A percentile compares a stretch with the other conserved stretches of the same genome.
These are phyloP conservation scores for Whitmania pigra DNA, from an alignment of 1,140 invertebrate species.

Conservation along the genomic window DNA sequence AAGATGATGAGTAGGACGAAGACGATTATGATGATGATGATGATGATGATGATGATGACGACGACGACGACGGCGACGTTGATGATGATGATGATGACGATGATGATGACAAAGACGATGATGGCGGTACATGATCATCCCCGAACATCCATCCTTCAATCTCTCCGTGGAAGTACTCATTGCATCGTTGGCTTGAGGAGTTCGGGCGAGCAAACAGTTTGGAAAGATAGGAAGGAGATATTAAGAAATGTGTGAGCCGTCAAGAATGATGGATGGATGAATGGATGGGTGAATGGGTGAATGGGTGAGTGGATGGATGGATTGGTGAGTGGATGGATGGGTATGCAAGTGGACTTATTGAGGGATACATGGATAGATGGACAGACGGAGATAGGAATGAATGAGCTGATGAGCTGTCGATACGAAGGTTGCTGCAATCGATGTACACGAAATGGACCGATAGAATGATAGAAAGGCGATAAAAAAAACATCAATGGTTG, in stretches of 20 bases:
- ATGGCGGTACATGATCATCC: slow-evolving; percentile 4
- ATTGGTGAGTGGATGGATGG: too few relatives aligned
- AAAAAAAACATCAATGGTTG: too few relatives aligned
- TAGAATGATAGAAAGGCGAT: too few relatives aligned
- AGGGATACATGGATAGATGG: too few relatives aligned
- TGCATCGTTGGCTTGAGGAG: not conserved
- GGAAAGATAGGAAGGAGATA: not conserved
- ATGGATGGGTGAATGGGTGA: not conserved
- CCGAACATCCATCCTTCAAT: not conserved
- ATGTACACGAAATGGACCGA: too few relatives aligned
- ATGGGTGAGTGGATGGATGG: too few relatives aligned
- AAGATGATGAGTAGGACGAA: not conserved
- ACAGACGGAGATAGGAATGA: too few relatives aligned
- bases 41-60: slow-evolving; percentile 16
- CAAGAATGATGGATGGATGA: not conserved
- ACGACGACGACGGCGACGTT: not conserved
- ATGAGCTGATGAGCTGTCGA: too few relatives aligned
- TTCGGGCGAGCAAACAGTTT: not conserved
- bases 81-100: not conserved
- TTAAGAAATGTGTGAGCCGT: not conserved
- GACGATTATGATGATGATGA: not conserved
- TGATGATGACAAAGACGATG: not conserved
- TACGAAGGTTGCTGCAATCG: too few relatives aligned
- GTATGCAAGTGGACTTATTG: too few relatives aligned
- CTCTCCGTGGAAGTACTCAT: not conserved